These are phyloP conservation scores for Patella vulgata DNA, from an alignment of 1,140 invertebrate genomes.

Conservation along the genomic window DNA sequence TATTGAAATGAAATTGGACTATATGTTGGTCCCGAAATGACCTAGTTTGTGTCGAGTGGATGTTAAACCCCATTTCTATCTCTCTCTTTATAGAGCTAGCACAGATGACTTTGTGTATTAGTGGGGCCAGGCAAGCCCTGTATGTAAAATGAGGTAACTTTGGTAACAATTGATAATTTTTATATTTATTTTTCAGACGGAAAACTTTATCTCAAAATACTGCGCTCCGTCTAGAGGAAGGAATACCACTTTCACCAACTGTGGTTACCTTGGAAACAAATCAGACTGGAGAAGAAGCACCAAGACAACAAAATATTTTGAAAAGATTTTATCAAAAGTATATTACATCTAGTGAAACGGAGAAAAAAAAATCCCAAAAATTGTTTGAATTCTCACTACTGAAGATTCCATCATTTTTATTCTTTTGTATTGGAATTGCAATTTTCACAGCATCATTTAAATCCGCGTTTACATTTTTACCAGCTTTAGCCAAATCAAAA, in stretches of 20 bases:
- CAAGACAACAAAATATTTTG: neutral
- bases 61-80: too few relatives aligned
- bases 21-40: too few relatives aligned
- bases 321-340: neutral
- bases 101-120: too few relatives aligned
- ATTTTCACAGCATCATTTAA: slow-evolving; percentile 50
- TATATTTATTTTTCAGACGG: too few relatives aligned
- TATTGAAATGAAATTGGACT: too few relatives aligned
- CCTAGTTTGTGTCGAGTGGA: too few relatives aligned
- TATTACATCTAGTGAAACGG: slow-evolving; percentile 3
- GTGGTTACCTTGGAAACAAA: neutral
- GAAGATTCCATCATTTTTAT: slow-evolving; percentile 45
- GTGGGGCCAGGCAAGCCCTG: too few relatives aligned
- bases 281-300: neutral
- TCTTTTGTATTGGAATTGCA: slow-evolving; percentile 47
- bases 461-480: slow-evolving; percentile 51
- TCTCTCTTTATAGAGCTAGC: too few relatives aligned
- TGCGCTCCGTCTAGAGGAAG: slow-evolving; percentile 5
- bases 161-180: too few relatives aligned
- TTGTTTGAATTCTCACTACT: slow-evolving; percentile 44
- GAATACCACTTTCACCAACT: slow-evolving; percentile 4
- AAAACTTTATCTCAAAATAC: slow-evolving; percentile 13
- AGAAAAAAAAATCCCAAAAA: slow-evolving; percentile 15
- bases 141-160: too few relatives aligned
- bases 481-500: slow-evolving; percentile 42